A percentile compares a stretch with the other conserved stretches of the same genome.
These are phyloP conservation scores for Hofmannophila pseudospretella DNA, from an alignment of 2,888 invertebrate genomes.

Conservation along the genomic window DNA sequence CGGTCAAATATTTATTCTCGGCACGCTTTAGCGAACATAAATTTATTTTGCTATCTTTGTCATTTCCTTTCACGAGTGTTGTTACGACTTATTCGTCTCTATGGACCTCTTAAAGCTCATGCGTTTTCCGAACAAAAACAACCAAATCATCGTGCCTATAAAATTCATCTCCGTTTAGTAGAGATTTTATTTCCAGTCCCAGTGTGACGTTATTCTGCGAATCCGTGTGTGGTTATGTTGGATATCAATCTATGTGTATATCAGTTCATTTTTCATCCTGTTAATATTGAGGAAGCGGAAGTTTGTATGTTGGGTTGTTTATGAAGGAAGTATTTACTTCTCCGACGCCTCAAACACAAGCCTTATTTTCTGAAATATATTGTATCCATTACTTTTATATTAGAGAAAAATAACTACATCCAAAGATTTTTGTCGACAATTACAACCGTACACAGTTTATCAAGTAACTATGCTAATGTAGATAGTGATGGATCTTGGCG, in stretches of 20 bases:
- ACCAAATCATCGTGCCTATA: slow-evolving; percentile 11
- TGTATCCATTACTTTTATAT: too few species aligned
- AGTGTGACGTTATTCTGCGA: background rate
- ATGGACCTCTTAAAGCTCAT: slow-evolving; percentile 20
- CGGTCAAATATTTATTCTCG: slow-evolving; percentile 13
- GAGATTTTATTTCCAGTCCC: background rate
- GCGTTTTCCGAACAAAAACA: slow-evolving; percentile 19
- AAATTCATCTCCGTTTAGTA: slow-evolving; percentile 8
- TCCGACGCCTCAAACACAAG: too few species aligned
- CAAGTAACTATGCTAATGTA: too few species aligned
- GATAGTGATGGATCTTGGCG: too few species aligned
- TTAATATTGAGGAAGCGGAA: background rate
- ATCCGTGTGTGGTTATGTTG: background rate
- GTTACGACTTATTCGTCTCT: slow-evolving; percentile 21
- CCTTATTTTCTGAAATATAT: too few species aligned
- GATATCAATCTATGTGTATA: too few species aligned
- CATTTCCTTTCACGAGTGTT: slow-evolving; percentile 19
- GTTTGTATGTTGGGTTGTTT: background rate
- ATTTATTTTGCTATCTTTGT: slow-evolving; percentile 16
- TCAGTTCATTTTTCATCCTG: background rate
- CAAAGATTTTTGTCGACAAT: too few species aligned
- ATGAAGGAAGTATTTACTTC: too few species aligned
- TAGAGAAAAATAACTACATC: too few species aligned
- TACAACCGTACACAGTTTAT: too few species aligned
- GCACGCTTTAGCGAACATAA: slow-evolving; percentile 15